phyloP scores from a whole-genome alignment of 2,888 invertebrate genomes.

The Andrena marginata region DNA sequence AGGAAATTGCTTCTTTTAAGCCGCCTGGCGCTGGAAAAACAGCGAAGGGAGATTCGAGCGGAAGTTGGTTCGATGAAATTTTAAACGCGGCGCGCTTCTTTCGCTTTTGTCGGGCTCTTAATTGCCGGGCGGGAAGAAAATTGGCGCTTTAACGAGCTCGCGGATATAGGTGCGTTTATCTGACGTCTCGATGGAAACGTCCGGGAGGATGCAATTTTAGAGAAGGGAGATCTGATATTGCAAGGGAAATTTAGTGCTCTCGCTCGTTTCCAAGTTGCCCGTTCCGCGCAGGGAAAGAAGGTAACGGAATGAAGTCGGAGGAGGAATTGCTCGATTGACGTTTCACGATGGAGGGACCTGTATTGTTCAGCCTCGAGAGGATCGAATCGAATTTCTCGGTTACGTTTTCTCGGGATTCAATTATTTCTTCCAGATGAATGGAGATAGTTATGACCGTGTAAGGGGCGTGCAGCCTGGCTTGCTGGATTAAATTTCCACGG shows the following conservation, averaged over 20 bases:
- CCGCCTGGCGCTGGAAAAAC: neutral
- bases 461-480: slow-evolving; percentile 20
- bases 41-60: neutral
- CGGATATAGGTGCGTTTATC: too few species aligned
- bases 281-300: neutral
- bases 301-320: neutral
- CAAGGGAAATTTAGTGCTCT: neutral
- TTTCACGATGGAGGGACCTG: neutral
- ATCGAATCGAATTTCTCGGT: slow-evolving; percentile 2
- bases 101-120: neutral
- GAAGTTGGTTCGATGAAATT: neutral
- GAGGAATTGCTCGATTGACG: neutral
- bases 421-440: slow-evolving; percentile 43
- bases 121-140: too few species aligned
- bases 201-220: too few species aligned
- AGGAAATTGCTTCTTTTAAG: slow-evolving; percentile 3
- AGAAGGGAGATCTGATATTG: too few species aligned
- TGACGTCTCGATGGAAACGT: too few species aligned
- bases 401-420: slow-evolving; percentile 34
- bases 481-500: slow-evolving; percentile 60
- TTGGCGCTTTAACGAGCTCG: too few species aligned
- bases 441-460: slow-evolving; percentile 36
- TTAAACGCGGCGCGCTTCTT: neutral
- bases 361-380: neutral
- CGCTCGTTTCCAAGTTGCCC: neutral